phyloP scores from a whole-genome alignment of 2,888 invertebrate species.

The Plebejus argus region DNA sequence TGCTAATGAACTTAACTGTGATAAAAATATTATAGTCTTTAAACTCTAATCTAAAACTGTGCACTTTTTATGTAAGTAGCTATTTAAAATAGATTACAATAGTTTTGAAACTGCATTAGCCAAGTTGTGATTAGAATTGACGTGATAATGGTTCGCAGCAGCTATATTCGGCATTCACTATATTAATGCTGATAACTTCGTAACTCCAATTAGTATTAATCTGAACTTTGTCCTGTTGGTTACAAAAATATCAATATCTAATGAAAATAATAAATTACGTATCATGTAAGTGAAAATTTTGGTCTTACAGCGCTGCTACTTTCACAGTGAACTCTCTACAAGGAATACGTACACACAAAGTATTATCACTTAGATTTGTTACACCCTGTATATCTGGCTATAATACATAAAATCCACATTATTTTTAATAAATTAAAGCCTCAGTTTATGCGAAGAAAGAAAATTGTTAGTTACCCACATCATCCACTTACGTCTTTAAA shows the following conservation, averaged over 20 bases:
- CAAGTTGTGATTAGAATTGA: not conserved
- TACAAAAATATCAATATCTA: not conserved
- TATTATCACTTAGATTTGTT: no score
- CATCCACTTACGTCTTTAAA: no score
- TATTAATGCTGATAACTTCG: not conserved
- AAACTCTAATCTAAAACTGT: not conserved
- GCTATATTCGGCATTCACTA: not conserved
- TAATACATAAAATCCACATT: no score
- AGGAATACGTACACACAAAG: no score
- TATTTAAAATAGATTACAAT: not conserved
- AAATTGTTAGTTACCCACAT: no score
- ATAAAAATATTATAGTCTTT: not conserved
- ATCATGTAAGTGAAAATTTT: no score
- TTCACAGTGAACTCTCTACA: no score
- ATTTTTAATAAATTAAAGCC: no score
- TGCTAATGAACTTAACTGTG: not conserved
- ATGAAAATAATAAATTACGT: no score
- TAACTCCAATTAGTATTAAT: not conserved
- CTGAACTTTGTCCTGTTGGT: not conserved
- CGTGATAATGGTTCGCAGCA: not conserved
- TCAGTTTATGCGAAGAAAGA: no score
- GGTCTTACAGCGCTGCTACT: no score
- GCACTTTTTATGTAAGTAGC: not conserved
- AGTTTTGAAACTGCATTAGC: not conserved
- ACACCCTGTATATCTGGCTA: no score